Conservation (phyloP, 2,888 invertebrate genomes). For the Lepeophtheirus nordmannii region DNA sequence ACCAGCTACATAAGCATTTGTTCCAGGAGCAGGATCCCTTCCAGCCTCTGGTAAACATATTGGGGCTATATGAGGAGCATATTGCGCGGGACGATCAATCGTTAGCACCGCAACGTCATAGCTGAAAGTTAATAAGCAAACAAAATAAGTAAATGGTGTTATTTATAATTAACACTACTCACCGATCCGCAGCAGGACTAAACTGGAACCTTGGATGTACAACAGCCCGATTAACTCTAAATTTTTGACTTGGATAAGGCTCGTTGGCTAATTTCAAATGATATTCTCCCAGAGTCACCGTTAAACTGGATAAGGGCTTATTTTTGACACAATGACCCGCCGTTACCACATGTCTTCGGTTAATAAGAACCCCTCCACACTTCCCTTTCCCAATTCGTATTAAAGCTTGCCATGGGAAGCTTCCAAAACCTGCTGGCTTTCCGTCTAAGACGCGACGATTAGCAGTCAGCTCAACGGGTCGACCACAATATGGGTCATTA, state of each 20-base stretch:
- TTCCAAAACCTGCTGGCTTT: conserved; percentile 20
- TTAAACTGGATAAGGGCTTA: conserved; percentile 3
- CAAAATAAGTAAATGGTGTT: not conserved
- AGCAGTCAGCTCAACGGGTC: not conserved
- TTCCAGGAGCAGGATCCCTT: conserved; percentile 27
- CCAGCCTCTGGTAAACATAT: conserved; percentile 23
- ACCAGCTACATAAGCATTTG: conserved; percentile 27
- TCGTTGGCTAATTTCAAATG: conserved; percentile 12
- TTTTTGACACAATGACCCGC: conserved; percentile 24
- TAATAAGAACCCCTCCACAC: conserved; percentile 23
- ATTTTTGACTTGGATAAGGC: conserved; percentile 13
- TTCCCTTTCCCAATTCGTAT: conserved; percentile 22
- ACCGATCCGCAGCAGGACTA: conserved; percentile 24
- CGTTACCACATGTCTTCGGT: conserved; percentile 20
- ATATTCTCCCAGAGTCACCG: conserved; percentile 22
- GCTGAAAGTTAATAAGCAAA: not conserved
- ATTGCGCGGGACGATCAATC: conserved; percentile 13
- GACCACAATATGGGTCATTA: conserved; percentile 23
- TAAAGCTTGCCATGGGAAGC: conserved; percentile 24
- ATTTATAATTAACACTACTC: not conserved
- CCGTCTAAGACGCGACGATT: conserved; percentile 23
- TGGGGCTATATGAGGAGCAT: conserved; percentile 23
- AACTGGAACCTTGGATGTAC: conserved; percentile 24
- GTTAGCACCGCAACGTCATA: conserved; percentile 24
- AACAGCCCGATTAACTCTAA: not conserved